Base-by-base conservation (phyloP, 2,113 vertebrate genomes). In the Herpailurus yagouaroundi region DNA sequence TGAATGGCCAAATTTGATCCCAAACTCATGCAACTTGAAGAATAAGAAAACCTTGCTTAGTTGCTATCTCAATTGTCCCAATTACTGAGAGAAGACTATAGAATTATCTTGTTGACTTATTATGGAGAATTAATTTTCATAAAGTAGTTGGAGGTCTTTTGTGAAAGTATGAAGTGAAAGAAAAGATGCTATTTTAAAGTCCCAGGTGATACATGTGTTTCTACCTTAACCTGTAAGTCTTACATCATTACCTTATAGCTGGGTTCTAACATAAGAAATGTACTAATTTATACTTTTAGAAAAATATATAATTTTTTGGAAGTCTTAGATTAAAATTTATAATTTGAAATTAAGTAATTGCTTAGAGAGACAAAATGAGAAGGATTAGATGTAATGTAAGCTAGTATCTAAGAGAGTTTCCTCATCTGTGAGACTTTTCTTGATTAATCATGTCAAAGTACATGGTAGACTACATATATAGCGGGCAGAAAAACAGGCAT, bases 331-430 rank as follows among this genome's bases (percentile, higher is more conserved):
- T 38, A 68, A 68, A 64, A 55, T 69, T 83, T 80, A 0, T 69
- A 84, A 86, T 33, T 74, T 81, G 31, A 96, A 94, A 89, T 89
- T 60, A 80, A 84, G 55, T 63, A 87, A 87, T 5, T 71, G 41
- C 27, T 33, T 33, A 50, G 21, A 91, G 18, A 45, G 48, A 87
- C 48, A 48, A 52, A 96, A 36, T 29, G 41, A 86, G 16, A 92
- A 41, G 38, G 29, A 90, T 92, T 68, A 79, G 18, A 29, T 45
- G 3, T 74, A 33, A 77, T 45, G 16, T 88, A 10, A 87, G 11
- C 45, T 77, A 57, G 50, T 52, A 87, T 63, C 68, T 77, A 50
- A 77, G 25, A 88, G 14, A 96, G 27, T 50, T 68, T 76, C 31
- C 36, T 89, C 15, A 94, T 87, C 76, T 55, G 16, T 96, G 89